phyloP scores from a whole-genome alignment of 2,113 vertebrate genomes.

The Cynoglossus semilaevis region DNA sequence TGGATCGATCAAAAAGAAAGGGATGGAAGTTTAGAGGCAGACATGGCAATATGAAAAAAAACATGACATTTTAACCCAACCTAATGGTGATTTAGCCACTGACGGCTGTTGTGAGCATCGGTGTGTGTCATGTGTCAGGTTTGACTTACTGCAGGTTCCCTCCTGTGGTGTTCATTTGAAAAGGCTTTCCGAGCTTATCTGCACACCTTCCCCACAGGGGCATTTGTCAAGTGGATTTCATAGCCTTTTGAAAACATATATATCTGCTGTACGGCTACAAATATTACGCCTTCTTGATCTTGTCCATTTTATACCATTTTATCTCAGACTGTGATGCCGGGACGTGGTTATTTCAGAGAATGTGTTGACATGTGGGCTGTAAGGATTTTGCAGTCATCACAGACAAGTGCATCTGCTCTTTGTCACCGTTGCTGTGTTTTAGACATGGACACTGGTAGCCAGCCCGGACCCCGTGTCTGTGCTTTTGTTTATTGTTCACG shows the following conservation, averaged over 20 bases:
- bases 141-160: conserved; percentile 32
- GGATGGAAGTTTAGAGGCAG: not conserved
- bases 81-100: not conserved
- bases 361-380: conserved; percentile 73
- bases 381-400: conserved; percentile 67
- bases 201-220: conserved; percentile 57
- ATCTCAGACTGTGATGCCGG: conserved; percentile 31
- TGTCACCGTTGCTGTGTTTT: conserved; percentile 62
- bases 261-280: conserved; percentile 52
- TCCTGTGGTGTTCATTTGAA: conserved; percentile 53
- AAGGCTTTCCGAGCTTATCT: conserved; percentile 39
- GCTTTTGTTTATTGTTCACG: conserved; percentile 45
- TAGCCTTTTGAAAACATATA: conserved; percentile 41
- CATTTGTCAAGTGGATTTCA: conserved; percentile 63
- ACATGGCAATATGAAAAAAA: not conserved
- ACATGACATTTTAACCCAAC: conserved; percentile 5
- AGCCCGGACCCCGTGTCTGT: conserved; percentile 25
- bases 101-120: not conserved
- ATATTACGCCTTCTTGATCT: conserved; percentile 19
- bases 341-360: conserved; percentile 46
- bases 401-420: conserved; percentile 56
- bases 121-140: conserved; percentile 11
- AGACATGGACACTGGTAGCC: conserved; percentile 44
- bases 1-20: not conserved
- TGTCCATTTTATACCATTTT: conserved; percentile 45